Conservation (phyloP, 2,888 invertebrate genomes). For the Drosophila fulvimacula region DNA sequence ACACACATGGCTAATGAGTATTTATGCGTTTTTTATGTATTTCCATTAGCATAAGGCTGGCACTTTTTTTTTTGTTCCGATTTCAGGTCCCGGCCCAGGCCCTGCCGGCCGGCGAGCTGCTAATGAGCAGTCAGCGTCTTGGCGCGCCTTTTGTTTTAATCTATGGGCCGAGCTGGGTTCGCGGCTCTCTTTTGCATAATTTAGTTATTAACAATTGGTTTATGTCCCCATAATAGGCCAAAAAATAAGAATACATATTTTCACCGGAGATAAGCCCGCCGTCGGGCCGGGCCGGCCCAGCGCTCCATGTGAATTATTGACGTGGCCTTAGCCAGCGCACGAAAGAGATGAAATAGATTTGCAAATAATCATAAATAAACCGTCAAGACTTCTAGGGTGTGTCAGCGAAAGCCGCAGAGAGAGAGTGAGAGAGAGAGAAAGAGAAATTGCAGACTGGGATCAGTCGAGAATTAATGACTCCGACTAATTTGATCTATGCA, state of each 20-base stretch:
- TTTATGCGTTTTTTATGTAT: constrained; percentile 78
- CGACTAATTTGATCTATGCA: constrained; percentile 12
- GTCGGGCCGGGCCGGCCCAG: background rate
- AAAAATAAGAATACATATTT: constrained; percentile 43
- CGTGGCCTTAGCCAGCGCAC: constrained; percentile 9
- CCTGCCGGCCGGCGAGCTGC: constrained; percentile 28
- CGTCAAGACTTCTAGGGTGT: background rate
- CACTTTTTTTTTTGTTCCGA: constrained; percentile 33
- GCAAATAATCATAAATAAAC: constrained; percentile 32
- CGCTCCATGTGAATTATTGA: constrained; percentile 48
- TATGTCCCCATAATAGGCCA: constrained; percentile 68
- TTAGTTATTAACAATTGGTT: constrained; percentile 78
- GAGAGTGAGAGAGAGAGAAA: constrained; percentile 2
- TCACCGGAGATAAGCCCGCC: constrained; percentile 1
- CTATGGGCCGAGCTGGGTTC: constrained; percentile 18
- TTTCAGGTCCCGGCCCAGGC: constrained; percentile 21
- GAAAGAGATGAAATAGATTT: constrained; percentile 22
- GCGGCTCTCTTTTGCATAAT: constrained; percentile 64
- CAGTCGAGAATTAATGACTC: constrained; percentile 15
- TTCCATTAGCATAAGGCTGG: constrained; percentile 70
- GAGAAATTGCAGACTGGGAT: constrained; percentile 2
- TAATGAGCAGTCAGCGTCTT: constrained; percentile 60
- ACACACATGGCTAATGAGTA: constrained; percentile 61
- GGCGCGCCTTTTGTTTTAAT: constrained; percentile 32
- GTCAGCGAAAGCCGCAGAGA: constrained; percentile 37